phyloP scores from a whole-genome alignment of 2,888 invertebrate species.

The Ectemnius lituratus region DNA sequence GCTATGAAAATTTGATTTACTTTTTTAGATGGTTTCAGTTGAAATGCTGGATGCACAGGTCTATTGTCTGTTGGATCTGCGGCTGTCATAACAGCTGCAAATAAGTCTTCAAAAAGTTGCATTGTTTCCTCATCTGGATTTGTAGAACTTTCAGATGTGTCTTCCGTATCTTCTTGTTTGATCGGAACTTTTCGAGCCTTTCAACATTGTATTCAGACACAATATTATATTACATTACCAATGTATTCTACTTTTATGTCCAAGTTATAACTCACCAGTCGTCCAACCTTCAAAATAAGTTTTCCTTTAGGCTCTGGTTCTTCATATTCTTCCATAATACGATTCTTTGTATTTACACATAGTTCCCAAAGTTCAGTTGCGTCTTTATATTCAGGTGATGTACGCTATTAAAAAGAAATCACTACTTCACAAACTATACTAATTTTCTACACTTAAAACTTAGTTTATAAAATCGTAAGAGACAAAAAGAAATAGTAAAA shows the following conservation, averaged over 20 bases:
- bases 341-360: slow-evolving; percentile 82
- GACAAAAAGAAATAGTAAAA: slow-evolving; percentile 7
- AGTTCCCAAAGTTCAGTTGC: slow-evolving; percentile 93
- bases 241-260: background rate
- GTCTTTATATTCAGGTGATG: slow-evolving; percentile 92
- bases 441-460: background rate
- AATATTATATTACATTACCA: background rate
- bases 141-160: slow-evolving; percentile 86
- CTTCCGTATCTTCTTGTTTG: slow-evolving; percentile 82
- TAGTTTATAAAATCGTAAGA: background rate
- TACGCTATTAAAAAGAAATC: slow-evolving; percentile 79
- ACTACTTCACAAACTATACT: background rate
- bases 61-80: slow-evolving; percentile 86
- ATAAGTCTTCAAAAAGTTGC: slow-evolving; percentile 91
- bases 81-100: slow-evolving; percentile 92
- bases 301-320: slow-evolving; percentile 79
- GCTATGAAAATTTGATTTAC: slow-evolving; percentile 69
- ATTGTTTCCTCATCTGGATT: slow-evolving; percentile 87
- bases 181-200: slow-evolving; percentile 70
- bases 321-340: slow-evolving; percentile 78
- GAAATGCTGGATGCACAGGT: slow-evolving; percentile 92
- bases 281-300: slow-evolving; percentile 80
- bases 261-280: slow-evolving; percentile 72
- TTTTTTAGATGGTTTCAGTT: slow-evolving; percentile 93
- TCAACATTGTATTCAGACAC: slow-evolving; percentile 12